phyloP scores from a whole-genome alignment of 2,113 vertebrate genomes.

The Syrrhaptes paradoxus region DNA sequence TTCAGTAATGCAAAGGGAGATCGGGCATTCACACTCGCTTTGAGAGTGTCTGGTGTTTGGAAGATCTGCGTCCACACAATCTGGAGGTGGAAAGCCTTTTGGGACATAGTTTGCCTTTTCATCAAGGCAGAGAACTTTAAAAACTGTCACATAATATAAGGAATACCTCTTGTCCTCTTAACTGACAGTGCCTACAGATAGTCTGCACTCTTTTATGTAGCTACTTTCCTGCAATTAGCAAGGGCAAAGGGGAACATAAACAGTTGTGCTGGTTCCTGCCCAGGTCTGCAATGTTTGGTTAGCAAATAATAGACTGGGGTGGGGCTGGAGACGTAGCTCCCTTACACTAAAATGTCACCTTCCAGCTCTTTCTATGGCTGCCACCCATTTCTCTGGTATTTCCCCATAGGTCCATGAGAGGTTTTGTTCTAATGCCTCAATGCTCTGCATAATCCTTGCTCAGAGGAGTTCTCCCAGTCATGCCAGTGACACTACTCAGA shows the following conservation, averaged over 20 bases:
- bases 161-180: background rate
- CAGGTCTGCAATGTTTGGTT: background rate
- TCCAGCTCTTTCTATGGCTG: background rate
- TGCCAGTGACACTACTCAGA: background rate
- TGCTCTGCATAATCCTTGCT: background rate
- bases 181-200: background rate
- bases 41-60: background rate
- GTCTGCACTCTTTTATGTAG: background rate
- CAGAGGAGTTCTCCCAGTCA: background rate
- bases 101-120: background rate
- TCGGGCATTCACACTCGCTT: background rate
- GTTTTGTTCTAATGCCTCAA: background rate
- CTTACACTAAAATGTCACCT: background rate
- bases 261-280: background rate
- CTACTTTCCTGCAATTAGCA: background rate
- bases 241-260: background rate
- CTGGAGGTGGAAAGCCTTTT: background rate
- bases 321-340: background rate
- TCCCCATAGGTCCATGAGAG: background rate
- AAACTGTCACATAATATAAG: background rate
- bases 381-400: background rate
- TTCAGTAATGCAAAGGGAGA: background rate
- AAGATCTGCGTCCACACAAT: background rate
- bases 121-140: background rate
- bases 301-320: background rate